Percentiles rank a stretch among this genome's conserved stretches.
phyloP scores from a whole-genome alignment of 2,113 vertebrate species.

The Camelus dromedarius region DNA sequence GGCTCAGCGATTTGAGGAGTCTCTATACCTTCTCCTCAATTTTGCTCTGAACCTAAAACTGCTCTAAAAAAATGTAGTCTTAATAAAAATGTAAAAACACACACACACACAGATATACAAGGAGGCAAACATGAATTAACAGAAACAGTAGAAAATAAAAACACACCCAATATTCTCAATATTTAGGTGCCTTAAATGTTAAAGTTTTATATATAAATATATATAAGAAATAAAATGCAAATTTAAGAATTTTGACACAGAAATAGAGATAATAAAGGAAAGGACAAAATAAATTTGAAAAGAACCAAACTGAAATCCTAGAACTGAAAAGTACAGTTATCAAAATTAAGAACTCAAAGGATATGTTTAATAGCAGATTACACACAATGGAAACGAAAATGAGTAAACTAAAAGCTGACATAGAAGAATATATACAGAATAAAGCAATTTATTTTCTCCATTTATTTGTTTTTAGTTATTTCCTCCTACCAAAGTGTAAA shows the following conservation, averaged over 20 bases:
- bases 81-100: background rate
- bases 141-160: conserved; percentile 25
- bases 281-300: background rate
- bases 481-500: background rate
- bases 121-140: background rate
- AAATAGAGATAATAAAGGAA: background rate
- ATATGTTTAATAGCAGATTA: background rate
- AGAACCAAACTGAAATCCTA: background rate
- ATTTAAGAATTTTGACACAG: background rate
- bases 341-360: background rate
- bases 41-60: background rate
- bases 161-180: background rate
- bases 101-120: background rate
- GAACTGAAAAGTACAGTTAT: background rate
- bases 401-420: background rate
- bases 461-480: background rate
- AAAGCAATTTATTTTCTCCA: background rate
- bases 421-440: background rate
- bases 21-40: background rate
- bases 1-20: background rate
- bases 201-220: background rate
- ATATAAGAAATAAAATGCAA: conserved; percentile 9
- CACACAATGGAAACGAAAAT: background rate
- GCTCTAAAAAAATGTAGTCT: background rate
- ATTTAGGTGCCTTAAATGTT: background rate